Base-by-base conservation (phyloP, 2,113 vertebrate genomes). In the Nyctibius bracteatus region DNA sequence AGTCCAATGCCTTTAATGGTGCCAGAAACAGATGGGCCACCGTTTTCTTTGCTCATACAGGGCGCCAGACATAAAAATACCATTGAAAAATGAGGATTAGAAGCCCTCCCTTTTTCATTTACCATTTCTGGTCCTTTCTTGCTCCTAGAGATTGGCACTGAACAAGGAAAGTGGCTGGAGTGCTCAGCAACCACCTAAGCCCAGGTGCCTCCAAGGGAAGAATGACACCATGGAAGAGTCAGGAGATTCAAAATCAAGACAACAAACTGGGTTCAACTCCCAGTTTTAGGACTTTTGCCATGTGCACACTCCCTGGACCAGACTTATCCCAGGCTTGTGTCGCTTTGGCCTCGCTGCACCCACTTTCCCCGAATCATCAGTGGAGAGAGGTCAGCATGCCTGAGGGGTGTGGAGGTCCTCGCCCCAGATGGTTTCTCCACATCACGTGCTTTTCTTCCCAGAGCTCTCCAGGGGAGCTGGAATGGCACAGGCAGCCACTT, bases 21-120 rank as follows among this genome's bases (percentile, higher is more conserved):
- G 63, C 90, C 79, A 72, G 84, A 96, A 96, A 88, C 94, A 95
- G 93, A 92, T 85, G 90, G 91, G 90, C 77, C 78, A 72, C 57
- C 31, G 3, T 52, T 94, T 87, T 43, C 77, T 85, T 33, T 47
- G 81, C 93, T 90, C 88, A 0, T 68, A 73, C 68, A 44, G 72
- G 87, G 88, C 7, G 9, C 85, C 79, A 3, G 90, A 89, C 85
- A 33, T 59, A 27, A 86, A 97, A 94, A 96, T 2, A 46, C 17
- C 25, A 1, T 0, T 35, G 61, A 51, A 82, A 92, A 96, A 96
- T 8, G 43, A 81, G 63, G 9, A 54, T 4, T 5, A 12, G 46
- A 58, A 31, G 17, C 8, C 77, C 81, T 51, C 28, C 33, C 62
- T 37, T 90, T 55, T 70, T 54, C 28, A 4, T 74, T 59, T 55